Base-by-base conservation (phyloP, 1,140 invertebrate genomes). In the Homarus americanus region DNA sequence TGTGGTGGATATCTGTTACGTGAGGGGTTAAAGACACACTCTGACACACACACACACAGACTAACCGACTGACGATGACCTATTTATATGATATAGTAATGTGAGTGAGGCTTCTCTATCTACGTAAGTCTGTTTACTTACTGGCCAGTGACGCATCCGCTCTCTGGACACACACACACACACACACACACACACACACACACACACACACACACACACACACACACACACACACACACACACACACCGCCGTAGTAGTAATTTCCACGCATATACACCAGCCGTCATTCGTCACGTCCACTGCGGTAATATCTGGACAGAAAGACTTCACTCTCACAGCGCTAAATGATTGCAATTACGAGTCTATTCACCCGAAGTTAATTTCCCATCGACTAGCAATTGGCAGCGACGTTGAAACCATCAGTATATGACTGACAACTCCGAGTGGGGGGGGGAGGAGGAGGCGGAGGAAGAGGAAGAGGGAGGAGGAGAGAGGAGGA, bases 331-430 rank as follows among this genome's bases (percentile, higher is more conserved):
- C 69, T 90, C 88, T 38, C 80, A 75, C 87, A 53, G n/a, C 76
- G 49, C 79, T 90, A 90, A 90, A 76, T 90, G 88, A 83, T 90
- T 84, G 88, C 88, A 90, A 90, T 90, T 90, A 90, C 83, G 84
- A 72, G 73, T 53, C 66, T 73, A 83, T 90, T 90, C 88, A 83
- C 69, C 80, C 80, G 72, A 38, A 90, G 88, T 90, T 90, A 90
- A 90, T 90, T 83, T 90, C 79, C 79, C 88, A 90, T 90, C 88
- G 88, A 90, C 69, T 82, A 58, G 41, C 66, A 83, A 90, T 90
- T 90, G 88, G 66, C 88, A 90, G 80, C 73, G 82, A 90, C 82
- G 88, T 82, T 83, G 44, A 73, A 76, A 75, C 72, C 72, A 75
- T 76, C 69, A 83, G 20, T 53, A 41, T 76, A 84, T 90, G 88